A percentile compares a stretch with the other conserved stretches of the same genome.
These are phyloP conservation scores for Diacarnus erythraeanus DNA, from an alignment of 37 sponge, comb jelly and placozoan species.

Conservation along the genomic window DNA sequence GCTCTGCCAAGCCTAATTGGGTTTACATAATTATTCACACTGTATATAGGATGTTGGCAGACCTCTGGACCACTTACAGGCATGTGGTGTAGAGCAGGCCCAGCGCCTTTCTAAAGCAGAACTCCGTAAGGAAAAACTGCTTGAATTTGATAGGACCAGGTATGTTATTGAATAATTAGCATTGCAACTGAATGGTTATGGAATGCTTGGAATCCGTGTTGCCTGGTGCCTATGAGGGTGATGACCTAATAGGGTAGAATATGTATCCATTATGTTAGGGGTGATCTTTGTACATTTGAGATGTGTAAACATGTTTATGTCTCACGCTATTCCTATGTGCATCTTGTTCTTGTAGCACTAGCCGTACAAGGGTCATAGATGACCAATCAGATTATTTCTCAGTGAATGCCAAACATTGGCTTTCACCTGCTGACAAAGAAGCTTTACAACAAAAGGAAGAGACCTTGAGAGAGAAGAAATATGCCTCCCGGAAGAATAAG, in stretches of 20 bases:
- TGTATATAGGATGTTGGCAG: constrained; percentile 23
- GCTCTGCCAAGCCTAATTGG: too few species aligned
- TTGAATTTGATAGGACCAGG: constrained; percentile 91
- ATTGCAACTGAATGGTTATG: background rate
- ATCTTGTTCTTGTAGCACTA: constrained; percentile 22
- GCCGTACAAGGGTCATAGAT: constrained; percentile 86
- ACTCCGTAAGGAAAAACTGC: constrained; percentile 79
- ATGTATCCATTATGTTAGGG: too few species aligned
- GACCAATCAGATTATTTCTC: constrained; percentile 92
- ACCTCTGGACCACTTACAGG: constrained; percentile 28
- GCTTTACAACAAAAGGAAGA: constrained; percentile 59
- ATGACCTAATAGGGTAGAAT: background rate
- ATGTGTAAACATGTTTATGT: too few species aligned
- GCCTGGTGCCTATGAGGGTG: background rate
- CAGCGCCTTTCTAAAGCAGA: constrained; percentile 63
- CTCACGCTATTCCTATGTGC: too few species aligned
- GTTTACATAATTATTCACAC: background rate
- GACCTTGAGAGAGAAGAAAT: constrained; percentile 48
- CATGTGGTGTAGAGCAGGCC: background rate
- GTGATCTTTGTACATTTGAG: too few species aligned
- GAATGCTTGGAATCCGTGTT: background rate
- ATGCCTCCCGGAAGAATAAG: constrained; percentile 48
- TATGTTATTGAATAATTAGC: background rate
- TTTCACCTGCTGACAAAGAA: constrained; percentile 60
- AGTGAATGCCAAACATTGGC: constrained; percentile 73